Percentiles rank a stretch among this genome's conserved stretches.
phyloP scores from a whole-genome alignment of 2,888 invertebrate species.

The Ormyrus pomaceus region DNA sequence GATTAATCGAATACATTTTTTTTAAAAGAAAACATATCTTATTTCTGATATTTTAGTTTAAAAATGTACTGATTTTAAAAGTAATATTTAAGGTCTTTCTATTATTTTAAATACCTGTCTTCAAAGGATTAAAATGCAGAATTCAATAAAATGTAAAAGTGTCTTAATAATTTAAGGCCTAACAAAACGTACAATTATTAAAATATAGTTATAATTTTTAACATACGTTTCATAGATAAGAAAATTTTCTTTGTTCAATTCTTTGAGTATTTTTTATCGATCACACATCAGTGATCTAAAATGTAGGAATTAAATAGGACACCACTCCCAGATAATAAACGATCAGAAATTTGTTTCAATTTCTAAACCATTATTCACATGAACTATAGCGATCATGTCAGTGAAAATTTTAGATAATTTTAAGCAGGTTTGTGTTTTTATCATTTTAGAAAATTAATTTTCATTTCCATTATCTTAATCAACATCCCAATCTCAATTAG shows the following conservation, averaged over 20 bases:
- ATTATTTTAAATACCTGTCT: constrained; percentile 1
- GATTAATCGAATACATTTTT: neutral
- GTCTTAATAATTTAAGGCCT: constrained; percentile 18
- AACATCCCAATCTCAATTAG: too few relatives aligned
- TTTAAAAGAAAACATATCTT: neutral
- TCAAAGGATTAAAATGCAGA: constrained; percentile 33
- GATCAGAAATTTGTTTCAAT: neutral
- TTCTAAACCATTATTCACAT: neutral
- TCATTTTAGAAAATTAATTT: too few relatives aligned
- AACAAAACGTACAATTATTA: constrained; percentile 24
- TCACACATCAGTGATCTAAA: too few relatives aligned
- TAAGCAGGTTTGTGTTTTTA: too few relatives aligned
- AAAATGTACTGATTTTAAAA: neutral
- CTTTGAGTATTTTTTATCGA: too few relatives aligned
- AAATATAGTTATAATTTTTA: neutral
- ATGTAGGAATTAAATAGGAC: too few relatives aligned
- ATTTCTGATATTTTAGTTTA: neutral
- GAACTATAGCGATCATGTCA: neutral
- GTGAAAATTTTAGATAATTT: neutral
- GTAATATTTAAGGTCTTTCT: neutral
- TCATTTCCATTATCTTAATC: too few relatives aligned
- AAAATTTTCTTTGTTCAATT: too few relatives aligned
- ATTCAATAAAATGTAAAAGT: neutral
- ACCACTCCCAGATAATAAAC: neutral
- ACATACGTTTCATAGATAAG: too few relatives aligned